phyloP scores from a whole-genome alignment of 2,888 invertebrate species.

The Aquatica leii region DNA sequence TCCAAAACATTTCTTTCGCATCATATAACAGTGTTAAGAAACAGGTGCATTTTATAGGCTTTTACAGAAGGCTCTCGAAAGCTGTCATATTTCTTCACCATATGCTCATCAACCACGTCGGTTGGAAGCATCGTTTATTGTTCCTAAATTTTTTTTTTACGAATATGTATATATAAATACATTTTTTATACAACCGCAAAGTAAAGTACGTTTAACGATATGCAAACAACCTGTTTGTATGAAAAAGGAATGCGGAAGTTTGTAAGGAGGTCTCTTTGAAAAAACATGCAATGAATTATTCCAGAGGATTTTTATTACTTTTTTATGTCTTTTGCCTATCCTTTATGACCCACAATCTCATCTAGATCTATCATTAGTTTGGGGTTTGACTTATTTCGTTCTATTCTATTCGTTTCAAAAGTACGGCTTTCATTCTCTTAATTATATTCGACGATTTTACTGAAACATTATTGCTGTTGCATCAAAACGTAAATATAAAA shows the following conservation, averaged over 20 bases:
- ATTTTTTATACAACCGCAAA: conserved; percentile 3
- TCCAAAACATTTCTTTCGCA: conserved; percentile 28
- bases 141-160: conserved; percentile 10
- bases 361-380: conserved; percentile 31
- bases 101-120: conserved; percentile 21
- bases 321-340: conserved; percentile 25
- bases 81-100: conserved; percentile 34
- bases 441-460: conserved; percentile 1
- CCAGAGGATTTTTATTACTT: conserved; percentile 31
- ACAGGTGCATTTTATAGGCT: conserved; percentile 43
- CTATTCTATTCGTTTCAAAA: conserved; percentile 15
- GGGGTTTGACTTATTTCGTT: conserved; percentile 28
- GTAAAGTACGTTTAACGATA: conserved; percentile 19
- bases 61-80: conserved; percentile 34
- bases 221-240: conserved; percentile 31
- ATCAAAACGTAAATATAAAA: not conserved
- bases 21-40: conserved; percentile 35
- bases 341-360: conserved; percentile 28
- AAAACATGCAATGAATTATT: conserved; percentile 33
- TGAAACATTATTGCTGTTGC: not conserved
- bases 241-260: conserved; percentile 21
- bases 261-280: conserved; percentile 9
- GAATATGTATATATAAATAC: too few species aligned
- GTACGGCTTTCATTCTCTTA: not conserved
- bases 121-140: conserved; percentile 20